These are phyloP conservation scores for Ctenodactylus gundi DNA, from an alignment of 2,113 vertebrate species.

Conservation along the genomic window DNA sequence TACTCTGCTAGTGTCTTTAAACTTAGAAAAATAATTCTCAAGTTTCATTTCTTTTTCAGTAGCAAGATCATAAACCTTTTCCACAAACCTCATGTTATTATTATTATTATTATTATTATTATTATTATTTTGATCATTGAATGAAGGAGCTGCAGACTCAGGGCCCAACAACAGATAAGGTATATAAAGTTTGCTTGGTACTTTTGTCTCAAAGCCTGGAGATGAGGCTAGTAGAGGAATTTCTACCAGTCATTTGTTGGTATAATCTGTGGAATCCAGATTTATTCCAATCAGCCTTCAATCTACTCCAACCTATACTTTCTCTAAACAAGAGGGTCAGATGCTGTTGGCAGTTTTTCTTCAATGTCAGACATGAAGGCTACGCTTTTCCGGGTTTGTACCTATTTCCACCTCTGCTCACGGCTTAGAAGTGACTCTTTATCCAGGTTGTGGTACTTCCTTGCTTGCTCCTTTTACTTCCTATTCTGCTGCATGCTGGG, in stretches of 20 bases:
- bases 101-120: constrained; percentile 11
- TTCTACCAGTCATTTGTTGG: background rate
- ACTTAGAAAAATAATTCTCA: constrained; percentile 17
- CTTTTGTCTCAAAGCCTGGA: background rate
- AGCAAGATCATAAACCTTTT: background rate
- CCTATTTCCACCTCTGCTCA: background rate
- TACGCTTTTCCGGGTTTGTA: background rate
- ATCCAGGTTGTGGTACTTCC: background rate
- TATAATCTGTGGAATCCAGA: background rate
- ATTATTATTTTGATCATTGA: background rate
- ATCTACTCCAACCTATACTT: background rate
- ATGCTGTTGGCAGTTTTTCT: background rate
- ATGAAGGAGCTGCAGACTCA: background rate
- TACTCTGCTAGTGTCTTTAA: constrained; percentile 1
- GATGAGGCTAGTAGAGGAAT: background rate
- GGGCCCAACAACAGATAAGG: background rate
- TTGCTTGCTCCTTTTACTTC: background rate
- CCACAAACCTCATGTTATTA: background rate
- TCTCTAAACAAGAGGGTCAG: background rate
- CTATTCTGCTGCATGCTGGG: background rate
- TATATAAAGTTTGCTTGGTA: background rate
- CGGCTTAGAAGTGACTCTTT: background rate
- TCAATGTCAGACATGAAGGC: background rate
- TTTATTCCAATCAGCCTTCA: background rate
- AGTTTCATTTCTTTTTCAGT: background rate